A percentile compares a stretch with the other conserved stretches of the same genome.
Conservation (phyloP, 2,888 invertebrate genomes). For the Micropterix aruncella region DNA sequence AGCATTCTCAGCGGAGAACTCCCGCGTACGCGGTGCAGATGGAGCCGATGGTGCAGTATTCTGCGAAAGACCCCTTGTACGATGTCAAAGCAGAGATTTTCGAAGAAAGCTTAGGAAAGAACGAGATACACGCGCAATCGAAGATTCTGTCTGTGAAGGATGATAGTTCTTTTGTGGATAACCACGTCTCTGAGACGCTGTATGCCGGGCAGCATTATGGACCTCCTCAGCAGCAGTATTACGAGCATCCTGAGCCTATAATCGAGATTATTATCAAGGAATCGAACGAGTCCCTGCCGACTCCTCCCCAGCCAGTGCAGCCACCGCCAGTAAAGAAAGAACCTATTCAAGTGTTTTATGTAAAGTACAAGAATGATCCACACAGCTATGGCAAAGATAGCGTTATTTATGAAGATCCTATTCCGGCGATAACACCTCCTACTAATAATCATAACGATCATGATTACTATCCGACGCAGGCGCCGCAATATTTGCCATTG, state of each 20-base stretch:
- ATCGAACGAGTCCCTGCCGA: slow-evolving; percentile 67
- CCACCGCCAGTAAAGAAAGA: slow-evolving; percentile 51
- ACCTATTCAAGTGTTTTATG: slow-evolving; percentile 82
- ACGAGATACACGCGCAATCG: slow-evolving; percentile 33
- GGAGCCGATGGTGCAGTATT: slow-evolving; percentile 69
- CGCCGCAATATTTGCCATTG: slow-evolving; percentile 26
- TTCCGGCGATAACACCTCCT: slow-evolving; percentile 63
- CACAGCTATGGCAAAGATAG: slow-evolving; percentile 54
- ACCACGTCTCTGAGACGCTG: slow-evolving; percentile 27
- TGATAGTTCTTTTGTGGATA: slow-evolving; percentile 24
- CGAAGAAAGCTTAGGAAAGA: slow-evolving; percentile 26
- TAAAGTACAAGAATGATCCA: slow-evolving; percentile 78
- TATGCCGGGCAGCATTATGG: slow-evolving; percentile 37
- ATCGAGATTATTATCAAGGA: slow-evolving; percentile 88
- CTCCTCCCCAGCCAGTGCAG: slow-evolving; percentile 36
- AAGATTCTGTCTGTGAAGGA: slow-evolving; percentile 27
- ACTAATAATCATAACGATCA: slow-evolving; percentile 48
- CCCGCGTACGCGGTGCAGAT: slow-evolving; percentile 68
- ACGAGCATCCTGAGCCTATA: slow-evolving; percentile 75
- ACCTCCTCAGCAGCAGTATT: slow-evolving; percentile 36
- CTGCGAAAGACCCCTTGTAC: slow-evolving; percentile 65
- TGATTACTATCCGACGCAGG: slow-evolving; percentile 40
- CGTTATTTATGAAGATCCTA: slow-evolving; percentile 65
- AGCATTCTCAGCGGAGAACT: slow-evolving; percentile 1
- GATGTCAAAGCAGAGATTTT: slow-evolving; percentile 40